Percentiles rank a stretch among this genome's conserved stretches.
phyloP scores from a whole-genome alignment of 2,113 vertebrate genomes.

The Agapornis roseicollis region DNA sequence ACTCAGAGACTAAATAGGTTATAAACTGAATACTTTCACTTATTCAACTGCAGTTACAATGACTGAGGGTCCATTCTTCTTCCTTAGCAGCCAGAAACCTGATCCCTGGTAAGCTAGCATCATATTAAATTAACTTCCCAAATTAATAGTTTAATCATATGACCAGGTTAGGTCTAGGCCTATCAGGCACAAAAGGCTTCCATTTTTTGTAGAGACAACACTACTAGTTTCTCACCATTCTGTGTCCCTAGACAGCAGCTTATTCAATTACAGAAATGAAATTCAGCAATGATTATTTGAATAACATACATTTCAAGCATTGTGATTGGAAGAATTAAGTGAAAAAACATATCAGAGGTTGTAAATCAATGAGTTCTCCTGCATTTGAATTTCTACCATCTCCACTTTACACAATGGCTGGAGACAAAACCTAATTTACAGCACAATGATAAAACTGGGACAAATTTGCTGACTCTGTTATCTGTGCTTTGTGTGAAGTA shows the following conservation, averaged over 20 bases:
- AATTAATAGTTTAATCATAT: not conserved
- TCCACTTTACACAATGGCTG: not conserved
- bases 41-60: not conserved
- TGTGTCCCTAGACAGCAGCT: not conserved
- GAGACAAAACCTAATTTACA: slow-evolving; percentile 64
- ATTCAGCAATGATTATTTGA: not conserved
- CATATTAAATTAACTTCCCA: not conserved
- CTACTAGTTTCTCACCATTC: not conserved
- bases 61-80: not conserved
- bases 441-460: slow-evolving; percentile 47
- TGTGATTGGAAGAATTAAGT: slow-evolving; percentile 4
- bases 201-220: not conserved
- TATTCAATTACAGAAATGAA: not conserved
- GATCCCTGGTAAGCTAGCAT: not conserved
- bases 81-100: not conserved
- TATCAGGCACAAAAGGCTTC: not conserved
- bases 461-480: slow-evolving; percentile 57
- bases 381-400: slow-evolving; percentile 37
- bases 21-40: not conserved
- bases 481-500: slow-evolving; percentile 53
- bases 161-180: not conserved
- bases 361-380: not conserved
- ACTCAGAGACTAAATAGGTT: not conserved
- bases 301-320: not conserved
- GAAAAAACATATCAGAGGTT: not conserved